phyloP scores from a whole-genome alignment of 2,113 vertebrate species.

The Callopanchax toddi region DNA sequence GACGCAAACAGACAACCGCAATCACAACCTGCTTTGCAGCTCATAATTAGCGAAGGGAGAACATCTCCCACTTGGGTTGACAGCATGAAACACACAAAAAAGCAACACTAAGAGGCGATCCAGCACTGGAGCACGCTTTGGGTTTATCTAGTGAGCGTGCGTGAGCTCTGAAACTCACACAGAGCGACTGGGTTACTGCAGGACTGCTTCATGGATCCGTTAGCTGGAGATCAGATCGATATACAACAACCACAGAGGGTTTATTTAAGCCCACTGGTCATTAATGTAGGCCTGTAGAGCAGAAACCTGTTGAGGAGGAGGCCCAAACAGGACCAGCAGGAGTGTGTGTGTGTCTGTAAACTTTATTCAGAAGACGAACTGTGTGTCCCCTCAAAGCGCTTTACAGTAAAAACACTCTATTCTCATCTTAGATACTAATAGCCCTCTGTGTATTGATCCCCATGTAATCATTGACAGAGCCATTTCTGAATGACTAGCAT shows the following conservation, averaged over 20 bases:
- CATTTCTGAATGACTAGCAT: constrained; percentile 49
- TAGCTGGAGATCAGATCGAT: constrained; percentile 78
- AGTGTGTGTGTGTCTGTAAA: constrained; percentile 3
- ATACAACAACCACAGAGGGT: constrained; percentile 62
- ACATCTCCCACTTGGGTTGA: constrained; percentile 49
- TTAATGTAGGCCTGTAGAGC: constrained; percentile 58
- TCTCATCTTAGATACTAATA: constrained; percentile 33
- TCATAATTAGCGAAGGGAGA: constrained; percentile 72
- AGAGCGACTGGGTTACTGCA: constrained; percentile 67
- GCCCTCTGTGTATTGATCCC: constrained; percentile 64
- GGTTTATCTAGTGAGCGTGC: constrained; percentile 1
- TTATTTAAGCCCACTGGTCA: constrained; percentile 67
- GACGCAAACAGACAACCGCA: constrained; percentile 70
- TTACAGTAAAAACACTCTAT: constrained; percentile 13
- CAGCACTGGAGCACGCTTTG: constrained; percentile 23
- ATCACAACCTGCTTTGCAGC: constrained; percentile 66
- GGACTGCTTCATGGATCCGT: constrained; percentile 72
- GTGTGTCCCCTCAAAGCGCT: constrained; percentile 1
- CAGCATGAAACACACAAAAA: constrained; percentile 34
- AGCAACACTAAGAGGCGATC: constrained; percentile 44
- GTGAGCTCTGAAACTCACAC: constrained; percentile 14
- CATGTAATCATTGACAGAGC: constrained; percentile 76
- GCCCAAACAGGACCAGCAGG: constrained; percentile 14
- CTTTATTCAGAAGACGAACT: neutral
- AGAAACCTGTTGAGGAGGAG: constrained; percentile 65